A percentile compares a stretch with the other conserved stretches of the same genome.
These are phyloP conservation scores for Heptranchias perlo DNA, from an alignment of 2,113 vertebrate genomes.

Conservation along the genomic window DNA sequence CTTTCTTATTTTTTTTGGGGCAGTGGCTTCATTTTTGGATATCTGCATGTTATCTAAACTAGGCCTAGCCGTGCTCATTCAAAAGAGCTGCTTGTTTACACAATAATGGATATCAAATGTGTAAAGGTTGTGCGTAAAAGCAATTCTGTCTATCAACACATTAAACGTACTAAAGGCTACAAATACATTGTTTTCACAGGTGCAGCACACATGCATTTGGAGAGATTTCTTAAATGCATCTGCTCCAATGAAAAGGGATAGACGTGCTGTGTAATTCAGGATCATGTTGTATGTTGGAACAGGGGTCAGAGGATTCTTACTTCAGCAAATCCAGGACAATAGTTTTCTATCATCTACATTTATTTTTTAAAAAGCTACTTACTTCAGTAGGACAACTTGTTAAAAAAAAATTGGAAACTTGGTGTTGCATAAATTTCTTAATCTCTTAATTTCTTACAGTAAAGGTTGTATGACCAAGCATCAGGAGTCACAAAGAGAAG, in stretches of 20 bases:
- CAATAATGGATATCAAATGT: neutral
- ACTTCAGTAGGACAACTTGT: neutral
- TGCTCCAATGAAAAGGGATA: neutral
- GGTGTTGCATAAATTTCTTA: neutral
- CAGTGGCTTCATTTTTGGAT: neutral
- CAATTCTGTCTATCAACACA: neutral
- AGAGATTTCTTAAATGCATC: neutral
- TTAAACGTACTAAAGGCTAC: neutral
- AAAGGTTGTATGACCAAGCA: neutral
- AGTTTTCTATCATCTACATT: neutral
- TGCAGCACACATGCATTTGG: neutral
- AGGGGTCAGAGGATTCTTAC: neutral
- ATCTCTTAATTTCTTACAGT: neutral
- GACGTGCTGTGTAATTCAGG: neutral
- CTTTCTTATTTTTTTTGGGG: neutral
- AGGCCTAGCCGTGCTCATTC: neutral
- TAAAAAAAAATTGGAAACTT: neutral
- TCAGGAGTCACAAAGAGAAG: neutral
- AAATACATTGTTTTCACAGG: neutral
- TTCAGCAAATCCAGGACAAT: neutral
- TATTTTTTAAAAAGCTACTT: neutral
- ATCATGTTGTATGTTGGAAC: neutral
- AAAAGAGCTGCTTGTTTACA: neutral
- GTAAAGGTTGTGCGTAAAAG: neutral
- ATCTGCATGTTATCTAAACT: neutral